Evolutionary conservation across 2,113 vertebrate genomes (phyloP).

Genomic region (Peromyscus leucopus): DNA sequence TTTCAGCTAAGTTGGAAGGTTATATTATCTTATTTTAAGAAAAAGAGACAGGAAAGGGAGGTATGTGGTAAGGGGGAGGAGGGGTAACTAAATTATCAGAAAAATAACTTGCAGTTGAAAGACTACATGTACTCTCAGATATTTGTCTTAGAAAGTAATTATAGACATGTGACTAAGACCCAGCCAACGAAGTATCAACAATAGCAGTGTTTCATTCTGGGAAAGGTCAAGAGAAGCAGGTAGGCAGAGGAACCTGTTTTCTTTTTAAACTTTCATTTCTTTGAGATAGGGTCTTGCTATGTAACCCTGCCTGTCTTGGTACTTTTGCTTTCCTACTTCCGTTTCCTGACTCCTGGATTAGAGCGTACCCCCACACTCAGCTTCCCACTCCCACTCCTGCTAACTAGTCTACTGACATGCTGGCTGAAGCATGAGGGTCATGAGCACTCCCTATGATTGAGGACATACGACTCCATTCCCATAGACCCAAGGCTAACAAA

Average conservation of each 20-base stretch:
- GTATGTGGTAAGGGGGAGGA: not conserved
- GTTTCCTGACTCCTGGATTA: not conserved
- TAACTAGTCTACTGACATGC: not conserved
- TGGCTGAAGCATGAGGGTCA: not conserved
- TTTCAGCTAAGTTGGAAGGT: not conserved
- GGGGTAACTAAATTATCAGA: not conserved
- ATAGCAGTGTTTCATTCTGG: not conserved
- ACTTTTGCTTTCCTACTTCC: too few relatives aligned
- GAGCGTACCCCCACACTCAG: not conserved
- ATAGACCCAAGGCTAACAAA: conserved; percentile 15
- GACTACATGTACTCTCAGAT: not conserved
- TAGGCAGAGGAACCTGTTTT: not conserved
- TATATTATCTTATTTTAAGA: conserved; percentile 44
- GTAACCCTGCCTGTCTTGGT: too few relatives aligned
- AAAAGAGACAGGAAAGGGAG: not conserved
- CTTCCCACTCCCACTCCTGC: not conserved
- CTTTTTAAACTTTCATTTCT: not conserved
- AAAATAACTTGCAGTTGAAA: conserved; percentile 1
- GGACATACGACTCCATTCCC: not conserved
- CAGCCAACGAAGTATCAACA: not conserved
- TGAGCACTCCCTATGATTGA: not conserved
- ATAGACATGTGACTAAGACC: not conserved
- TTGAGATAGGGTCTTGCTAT: not conserved
- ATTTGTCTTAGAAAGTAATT: conserved; percentile 35
- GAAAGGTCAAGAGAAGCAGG: not conserved